These are phyloP conservation scores for Acholoe squamosa DNA, from an alignment of 2,888 invertebrate genomes.

Conservation along the genomic window DNA sequence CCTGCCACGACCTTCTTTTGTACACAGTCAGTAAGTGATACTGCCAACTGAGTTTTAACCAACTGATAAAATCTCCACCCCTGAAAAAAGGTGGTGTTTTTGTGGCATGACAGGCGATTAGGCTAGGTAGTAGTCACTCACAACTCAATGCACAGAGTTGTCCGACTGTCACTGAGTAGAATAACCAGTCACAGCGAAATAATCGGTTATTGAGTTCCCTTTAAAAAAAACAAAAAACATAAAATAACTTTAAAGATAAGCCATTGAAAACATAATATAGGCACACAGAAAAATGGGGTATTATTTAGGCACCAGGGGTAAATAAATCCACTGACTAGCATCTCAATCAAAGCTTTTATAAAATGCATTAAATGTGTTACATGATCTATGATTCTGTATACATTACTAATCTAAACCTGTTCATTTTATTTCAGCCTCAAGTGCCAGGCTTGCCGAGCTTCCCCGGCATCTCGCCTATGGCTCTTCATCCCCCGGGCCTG, in stretches of 20 bases:
- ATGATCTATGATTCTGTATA: neutral
- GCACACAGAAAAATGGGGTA: too few relatives aligned
- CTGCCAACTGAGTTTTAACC: neutral
- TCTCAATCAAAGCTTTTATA: too few relatives aligned
- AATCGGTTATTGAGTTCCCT: neutral
- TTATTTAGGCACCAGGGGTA: too few relatives aligned
- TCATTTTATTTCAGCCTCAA: conserved; percentile 52
- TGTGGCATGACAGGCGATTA: neutral
- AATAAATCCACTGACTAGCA: too few relatives aligned
- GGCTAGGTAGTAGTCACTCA: neutral
- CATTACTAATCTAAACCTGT: neutral
- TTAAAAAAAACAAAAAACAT: too few relatives aligned
- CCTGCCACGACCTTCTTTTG: conserved; percentile 7
- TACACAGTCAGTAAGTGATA: conserved; percentile 7
- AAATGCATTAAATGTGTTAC: too few relatives aligned
- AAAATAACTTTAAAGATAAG: too few relatives aligned
- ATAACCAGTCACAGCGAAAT: neutral
- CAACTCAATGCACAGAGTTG: too few relatives aligned
- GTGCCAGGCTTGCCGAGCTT: conserved; percentile 60
- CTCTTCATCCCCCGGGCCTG: conserved; percentile 47
- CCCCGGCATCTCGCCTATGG: conserved; percentile 59
- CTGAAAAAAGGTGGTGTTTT: neutral
- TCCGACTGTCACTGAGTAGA: neutral
- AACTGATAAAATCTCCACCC: conserved; percentile 1
- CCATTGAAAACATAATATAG: too few relatives aligned